phyloP scores from a whole-genome alignment of 2,113 vertebrate genomes.

The Loxodonta africana region DNA sequence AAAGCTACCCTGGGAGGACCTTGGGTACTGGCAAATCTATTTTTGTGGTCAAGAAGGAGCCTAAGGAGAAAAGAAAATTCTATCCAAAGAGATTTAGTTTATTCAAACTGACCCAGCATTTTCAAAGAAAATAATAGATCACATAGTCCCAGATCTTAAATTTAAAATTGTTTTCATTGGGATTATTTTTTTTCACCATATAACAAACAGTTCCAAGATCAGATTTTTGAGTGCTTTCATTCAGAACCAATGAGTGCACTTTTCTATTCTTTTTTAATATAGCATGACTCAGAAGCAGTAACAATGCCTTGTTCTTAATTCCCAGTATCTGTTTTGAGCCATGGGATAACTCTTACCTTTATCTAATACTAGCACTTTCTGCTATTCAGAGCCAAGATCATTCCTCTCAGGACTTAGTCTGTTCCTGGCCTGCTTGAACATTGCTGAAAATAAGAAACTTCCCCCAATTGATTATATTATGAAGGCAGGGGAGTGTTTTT shows the following conservation, averaged over 20 bases:
- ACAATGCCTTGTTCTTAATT: background rate
- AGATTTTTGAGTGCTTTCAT: slow-evolving; percentile 44
- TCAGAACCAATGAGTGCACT: background rate
- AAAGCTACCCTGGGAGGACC: background rate
- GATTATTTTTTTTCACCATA: background rate
- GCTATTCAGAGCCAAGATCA: slow-evolving; percentile 57
- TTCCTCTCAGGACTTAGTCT: slow-evolving; percentile 72
- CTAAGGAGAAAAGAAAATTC: slow-evolving; percentile 64
- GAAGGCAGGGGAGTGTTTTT: slow-evolving; percentile 66
- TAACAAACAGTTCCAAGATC: background rate
- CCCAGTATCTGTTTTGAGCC: background rate
- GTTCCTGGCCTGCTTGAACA: slow-evolving; percentile 38
- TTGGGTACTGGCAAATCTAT: background rate
- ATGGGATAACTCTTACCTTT: slow-evolving; percentile 11
- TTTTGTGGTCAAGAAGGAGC: slow-evolving; percentile 25
- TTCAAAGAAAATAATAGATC: slow-evolving; percentile 65
- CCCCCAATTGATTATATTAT: slow-evolving; percentile 63
- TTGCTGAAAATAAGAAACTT: slow-evolving; percentile 73
- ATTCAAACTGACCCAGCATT: slow-evolving; percentile 50
- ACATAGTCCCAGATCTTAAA: slow-evolving; percentile 31
- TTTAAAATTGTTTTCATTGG: slow-evolving; percentile 45
- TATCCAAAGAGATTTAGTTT: slow-evolving; percentile 23
- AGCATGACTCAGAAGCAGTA: background rate
- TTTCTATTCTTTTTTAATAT: slow-evolving; percentile 1
- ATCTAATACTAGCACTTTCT: slow-evolving; percentile 69